Base-by-base conservation (phyloP, 2,797 vertebrate species). In the Gadopsis marmoratus region DNA sequence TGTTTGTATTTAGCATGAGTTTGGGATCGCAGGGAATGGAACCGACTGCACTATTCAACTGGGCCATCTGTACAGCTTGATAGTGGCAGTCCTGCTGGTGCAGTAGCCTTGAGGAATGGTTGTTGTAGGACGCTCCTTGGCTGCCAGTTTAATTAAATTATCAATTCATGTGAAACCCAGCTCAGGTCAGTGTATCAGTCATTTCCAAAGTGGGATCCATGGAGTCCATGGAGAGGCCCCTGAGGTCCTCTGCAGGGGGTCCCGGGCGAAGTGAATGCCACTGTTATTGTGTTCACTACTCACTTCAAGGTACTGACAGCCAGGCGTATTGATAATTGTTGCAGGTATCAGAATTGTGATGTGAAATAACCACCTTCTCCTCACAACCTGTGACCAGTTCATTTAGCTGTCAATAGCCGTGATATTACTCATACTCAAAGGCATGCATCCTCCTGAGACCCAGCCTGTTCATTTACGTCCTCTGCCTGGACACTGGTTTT, bases 91-190 rank as follows among this genome's bases (percentile, higher is more conserved):
- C 54, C 16, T 72, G 80, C 78, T 85, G 79, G 26, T 78, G 3
- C 21, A 43, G 79, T 37, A 48, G 86, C 85, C 86, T 86, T 78
- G 73, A 91, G 67, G 78, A 88, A 69, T 19, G 26, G 61, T 72
- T 75, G 61, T 72, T 75, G 78, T 14, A 19, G 74, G 87, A 81
- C 13, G 72, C 77, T 84, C 76, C 78, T 71, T 60, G 76, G 78
- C 70, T 62, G 79, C 72, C 51, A 31, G 26, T 86, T 85, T 83
- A 80, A 90, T 91, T 88, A 84, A 85, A 91, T 92, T 55, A 86
- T 85, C 85, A 88, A 82, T 86, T 84, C 56, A 85, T 81, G 71
- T 88, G 73, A 84, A 88, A 73, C 63, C 43, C 37, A 3, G 73
- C 67, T 61, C 77, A 76, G 85, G 86, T 89, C 86, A 88, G 73